Base-by-base conservation (phyloP, 2,113 vertebrate species). In the Microcebus griseorufus region DNA sequence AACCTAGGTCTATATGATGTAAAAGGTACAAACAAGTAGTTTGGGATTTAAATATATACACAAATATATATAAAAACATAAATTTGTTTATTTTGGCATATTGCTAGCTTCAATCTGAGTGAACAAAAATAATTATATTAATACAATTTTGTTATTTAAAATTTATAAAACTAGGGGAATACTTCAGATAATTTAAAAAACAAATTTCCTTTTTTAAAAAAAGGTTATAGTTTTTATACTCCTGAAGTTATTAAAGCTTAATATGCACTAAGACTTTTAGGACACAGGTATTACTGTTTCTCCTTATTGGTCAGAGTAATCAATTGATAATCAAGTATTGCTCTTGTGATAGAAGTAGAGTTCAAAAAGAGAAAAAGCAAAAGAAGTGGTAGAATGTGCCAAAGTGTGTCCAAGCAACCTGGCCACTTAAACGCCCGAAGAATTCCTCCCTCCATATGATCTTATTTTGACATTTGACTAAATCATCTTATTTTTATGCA, bases 401-500 rank as follows among this genome's bases (percentile, higher is more conserved):
- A 39, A n/a, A 32, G 3, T 69, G 18, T 72, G 58, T 73, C 22
- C 60, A 81, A 94, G 13, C 9, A 81, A 51, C 11, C 29, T 60
- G 22, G 6, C 12, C 64, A 88, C 5, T 65, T 60, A 76, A 70
- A 18, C 12, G 81, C 3, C 11, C 2, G 9, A 60, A 93, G 20
- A 4, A 58, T 83, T 83, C 13, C 3, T 18, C 9, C 23, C 6
- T 55, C 25, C 3, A 16, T 27, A 65, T 80, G 37, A 92, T 23
- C 7, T 89, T 64, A 96, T 92, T 97, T 89, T 81, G 20, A 65
- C 12, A 92, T 64, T 75, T 42, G 10, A 45, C 34, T 42, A 78
- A 92, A 86, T 89, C 11, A 32, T 90, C 85, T 94, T 51, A 85
- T 88, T 83, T 95, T 87, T 58, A 92, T 13, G 3, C 2, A 79